These are phyloP conservation scores for Belonocnema kinseyi DNA, from an alignment of 1,140 invertebrate species.

Conservation along the genomic window DNA sequence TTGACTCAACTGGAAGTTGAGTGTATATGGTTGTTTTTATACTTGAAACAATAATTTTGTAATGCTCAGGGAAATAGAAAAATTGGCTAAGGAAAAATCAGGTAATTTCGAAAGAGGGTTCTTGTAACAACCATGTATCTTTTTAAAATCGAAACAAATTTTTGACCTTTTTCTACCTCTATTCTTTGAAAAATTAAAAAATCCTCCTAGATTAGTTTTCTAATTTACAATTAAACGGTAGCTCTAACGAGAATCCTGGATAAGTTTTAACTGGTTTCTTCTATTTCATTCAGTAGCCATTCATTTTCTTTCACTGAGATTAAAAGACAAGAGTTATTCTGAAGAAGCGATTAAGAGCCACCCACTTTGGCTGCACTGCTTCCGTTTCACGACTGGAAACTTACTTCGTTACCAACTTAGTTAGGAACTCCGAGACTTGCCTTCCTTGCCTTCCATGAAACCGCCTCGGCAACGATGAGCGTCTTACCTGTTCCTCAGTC, in stretches of 20 bases:
- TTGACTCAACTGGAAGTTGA: too few relatives aligned
- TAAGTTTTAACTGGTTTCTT: background rate
- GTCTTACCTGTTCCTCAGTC: slow-evolving; percentile 17
- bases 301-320: slow-evolving; percentile 24
- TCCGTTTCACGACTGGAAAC: slow-evolving; percentile 58
- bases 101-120: too few relatives aligned
- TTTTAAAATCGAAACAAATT: too few relatives aligned
- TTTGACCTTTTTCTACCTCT: too few relatives aligned
- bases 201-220: too few relatives aligned
- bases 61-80: too few relatives aligned
- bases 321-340: slow-evolving; percentile 32
- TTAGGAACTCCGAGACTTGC: slow-evolving; percentile 36
- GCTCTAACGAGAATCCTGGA: background rate
- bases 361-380: slow-evolving; percentile 39
- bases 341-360: slow-evolving; percentile 47
- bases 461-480: slow-evolving; percentile 11
- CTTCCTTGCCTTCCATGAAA: slow-evolving; percentile 21
- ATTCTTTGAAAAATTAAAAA: too few relatives aligned
- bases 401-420: slow-evolving; percentile 62
- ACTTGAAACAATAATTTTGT: too few relatives aligned
- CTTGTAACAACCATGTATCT: too few relatives aligned
- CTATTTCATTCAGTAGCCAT: slow-evolving; percentile 5
- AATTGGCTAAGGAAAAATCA: too few relatives aligned
- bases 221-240: background rate
- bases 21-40: too few relatives aligned